These are phyloP conservation scores for Heteromormyrus szaboi DNA, from an alignment of 2,797 vertebrate genomes.

Conservation along the genomic window DNA sequence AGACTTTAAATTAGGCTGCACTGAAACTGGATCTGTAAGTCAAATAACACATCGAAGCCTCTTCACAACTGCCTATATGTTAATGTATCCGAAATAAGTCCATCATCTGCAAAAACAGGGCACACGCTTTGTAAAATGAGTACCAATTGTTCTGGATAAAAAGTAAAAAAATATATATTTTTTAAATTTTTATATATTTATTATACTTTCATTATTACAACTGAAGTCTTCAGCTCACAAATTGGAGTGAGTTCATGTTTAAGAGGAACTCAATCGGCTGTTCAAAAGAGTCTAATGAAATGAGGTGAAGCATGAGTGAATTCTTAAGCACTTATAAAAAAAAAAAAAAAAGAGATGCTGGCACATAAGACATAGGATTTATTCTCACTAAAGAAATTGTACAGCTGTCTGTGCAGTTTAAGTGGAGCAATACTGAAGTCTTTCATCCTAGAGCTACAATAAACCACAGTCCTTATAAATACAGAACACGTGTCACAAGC, in stretches of 20 bases:
- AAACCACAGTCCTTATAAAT: slow-evolving; percentile 5
- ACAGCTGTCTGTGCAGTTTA: not conserved
- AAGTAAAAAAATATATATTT: not conserved
- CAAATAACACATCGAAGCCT: not conserved
- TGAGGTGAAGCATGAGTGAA: not conserved
- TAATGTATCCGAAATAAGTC: not conserved
- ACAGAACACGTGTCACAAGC: not conserved
- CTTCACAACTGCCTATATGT: not conserved
- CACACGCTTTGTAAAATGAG: not conserved
- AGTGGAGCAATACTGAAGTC: not conserved
- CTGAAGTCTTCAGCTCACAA: not conserved
- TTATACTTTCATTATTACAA: not conserved
- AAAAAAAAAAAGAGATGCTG: not conserved
- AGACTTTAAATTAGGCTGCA: not conserved
- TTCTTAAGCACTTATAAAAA: not conserved
- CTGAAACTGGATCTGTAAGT: not conserved
- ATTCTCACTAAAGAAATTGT: not conserved
- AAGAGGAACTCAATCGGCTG: not conserved
- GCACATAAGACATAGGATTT: not conserved
- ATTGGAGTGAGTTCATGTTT: not conserved
- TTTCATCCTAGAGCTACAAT: not conserved
- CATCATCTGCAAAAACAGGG: not conserved
- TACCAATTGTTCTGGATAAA: not conserved
- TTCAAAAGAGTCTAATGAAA: not conserved
- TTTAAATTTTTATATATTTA: not conserved